phyloP scores from a whole-genome alignment of 2,888 invertebrate species.

The Cerastis rubricosa region DNA sequence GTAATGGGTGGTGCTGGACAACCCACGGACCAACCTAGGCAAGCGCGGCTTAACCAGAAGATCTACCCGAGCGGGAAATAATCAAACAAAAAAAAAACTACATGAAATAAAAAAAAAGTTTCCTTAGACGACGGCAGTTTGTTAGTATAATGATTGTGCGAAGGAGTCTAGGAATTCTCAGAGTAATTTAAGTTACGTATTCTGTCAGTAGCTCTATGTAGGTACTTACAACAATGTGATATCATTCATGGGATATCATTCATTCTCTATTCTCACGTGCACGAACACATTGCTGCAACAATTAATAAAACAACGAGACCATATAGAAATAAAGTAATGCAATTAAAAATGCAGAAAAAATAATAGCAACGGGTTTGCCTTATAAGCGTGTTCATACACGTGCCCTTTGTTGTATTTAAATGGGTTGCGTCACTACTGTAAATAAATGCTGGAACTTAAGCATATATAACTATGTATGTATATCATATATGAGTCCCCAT shows the following conservation, averaged over 20 bases:
- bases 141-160: not conserved
- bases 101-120: not conserved
- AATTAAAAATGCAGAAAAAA: constrained; percentile 60
- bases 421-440: constrained; percentile 57
- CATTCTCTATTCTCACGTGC: constrained; percentile 50
- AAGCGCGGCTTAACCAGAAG: too few species aligned
- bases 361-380: constrained; percentile 46
- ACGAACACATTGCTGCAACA: constrained; percentile 37
- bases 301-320: constrained; percentile 60
- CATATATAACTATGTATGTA: constrained; percentile 12
- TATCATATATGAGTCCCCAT: constrained; percentile 28
- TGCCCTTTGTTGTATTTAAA: constrained; percentile 60
- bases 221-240: constrained; percentile 20
- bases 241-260: constrained; percentile 33
- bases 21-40: too few species aligned
- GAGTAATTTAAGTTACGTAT: constrained; percentile 10
- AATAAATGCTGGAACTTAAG: constrained; percentile 28
- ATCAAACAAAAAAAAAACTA: not conserved
- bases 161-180: constrained; percentile 6
- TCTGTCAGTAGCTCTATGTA: constrained; percentile 5
- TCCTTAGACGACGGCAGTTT: not conserved
- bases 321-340: constrained; percentile 55
- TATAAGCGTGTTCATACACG: constrained; percentile 58
- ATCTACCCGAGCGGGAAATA: too few species aligned
- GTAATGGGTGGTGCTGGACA: too few species aligned